Conservation (phyloP, 2,888 invertebrate genomes). For the Heliothis peltigera region DNA sequence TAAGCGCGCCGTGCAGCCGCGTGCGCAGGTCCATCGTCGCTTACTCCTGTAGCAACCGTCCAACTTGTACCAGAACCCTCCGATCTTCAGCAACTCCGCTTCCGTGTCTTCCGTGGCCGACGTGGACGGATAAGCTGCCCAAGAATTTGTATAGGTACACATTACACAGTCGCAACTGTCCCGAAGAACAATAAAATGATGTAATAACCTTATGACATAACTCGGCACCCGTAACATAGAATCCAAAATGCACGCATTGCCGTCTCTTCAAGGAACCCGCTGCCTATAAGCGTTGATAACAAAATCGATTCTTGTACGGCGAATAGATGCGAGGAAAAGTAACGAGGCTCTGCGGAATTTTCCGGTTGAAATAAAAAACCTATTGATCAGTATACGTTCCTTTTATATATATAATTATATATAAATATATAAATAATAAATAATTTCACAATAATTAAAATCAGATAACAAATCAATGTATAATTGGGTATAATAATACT, state of each 20-base stretch:
- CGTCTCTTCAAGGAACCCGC: conserved; percentile 13
- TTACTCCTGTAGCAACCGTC: conserved; percentile 78
- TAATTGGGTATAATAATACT: conserved; percentile 43
- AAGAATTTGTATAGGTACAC: conserved; percentile 55
- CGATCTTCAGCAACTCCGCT: conserved; percentile 77
- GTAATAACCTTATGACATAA: conserved; percentile 8
- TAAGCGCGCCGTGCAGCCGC: conserved; percentile 82
- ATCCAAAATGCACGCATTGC: conserved; percentile 20
- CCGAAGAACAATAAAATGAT: conserved; percentile 8
- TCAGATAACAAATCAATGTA: conserved; percentile 48
- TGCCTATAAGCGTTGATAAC: conserved; percentile 28
- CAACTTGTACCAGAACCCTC: conserved; percentile 81
- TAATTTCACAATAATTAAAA: conserved; percentile 47
- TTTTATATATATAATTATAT: conserved; percentile 64
- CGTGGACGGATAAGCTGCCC: conserved; percentile 54
- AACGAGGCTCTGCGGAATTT: background rate
- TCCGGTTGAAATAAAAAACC: conserved; percentile 38
- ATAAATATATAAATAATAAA: conserved; percentile 54
- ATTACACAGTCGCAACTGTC: conserved; percentile 42
- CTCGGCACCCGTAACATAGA: background rate
- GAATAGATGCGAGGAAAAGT: conserved; percentile 6
- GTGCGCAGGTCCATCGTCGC: conserved; percentile 85
- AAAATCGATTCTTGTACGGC: conserved; percentile 25
- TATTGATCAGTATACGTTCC: conserved; percentile 54
- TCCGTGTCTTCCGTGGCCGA: conserved; percentile 44